Percentiles rank a stretch among this genome's conserved stretches.
Conservation (phyloP, 2,797 vertebrate species). For the Sebastes matsubarae region DNA sequence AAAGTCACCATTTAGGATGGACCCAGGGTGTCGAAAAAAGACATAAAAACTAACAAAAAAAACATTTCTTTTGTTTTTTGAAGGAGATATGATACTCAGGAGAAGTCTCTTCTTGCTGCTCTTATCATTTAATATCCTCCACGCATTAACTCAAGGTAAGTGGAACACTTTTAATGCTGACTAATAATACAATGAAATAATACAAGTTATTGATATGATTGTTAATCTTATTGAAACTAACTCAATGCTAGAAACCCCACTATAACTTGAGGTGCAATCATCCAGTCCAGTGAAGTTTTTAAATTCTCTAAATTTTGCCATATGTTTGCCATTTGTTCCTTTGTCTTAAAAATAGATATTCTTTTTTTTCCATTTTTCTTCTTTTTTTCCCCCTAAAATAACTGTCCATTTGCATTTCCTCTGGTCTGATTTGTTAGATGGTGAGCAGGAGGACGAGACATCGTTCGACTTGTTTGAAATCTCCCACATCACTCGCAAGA, state of each 20-base stretch:
- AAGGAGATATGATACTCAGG: slow-evolving; percentile 86
- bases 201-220: neutral
- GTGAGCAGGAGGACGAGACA: slow-evolving; percentile 85
- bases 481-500: slow-evolving; percentile 93
- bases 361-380: neutral
- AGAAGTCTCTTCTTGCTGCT: slow-evolving; percentile 83
- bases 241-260: neutral
- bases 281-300: neutral
- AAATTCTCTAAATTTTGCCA: neutral
- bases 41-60: slow-evolving; percentile 12
- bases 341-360: neutral
- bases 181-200: neutral
- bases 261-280: neutral
- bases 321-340: neutral
- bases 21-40: neutral
- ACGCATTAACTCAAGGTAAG: slow-evolving; percentile 86
- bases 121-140: slow-evolving; percentile 80
- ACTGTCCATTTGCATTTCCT: neutral
- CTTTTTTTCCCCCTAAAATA: neutral
- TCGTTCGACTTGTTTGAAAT: slow-evolving; percentile 93
- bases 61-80: slow-evolving; percentile 50
- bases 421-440: slow-evolving; percentile 78
- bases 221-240: neutral
- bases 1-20: neutral
- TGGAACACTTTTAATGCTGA: neutral